Evolutionary conservation across 1,140 invertebrate species (phyloP), one percentile per base, ranked within the genome.

Genomic region (Drosophila ercepeae): DNA sequence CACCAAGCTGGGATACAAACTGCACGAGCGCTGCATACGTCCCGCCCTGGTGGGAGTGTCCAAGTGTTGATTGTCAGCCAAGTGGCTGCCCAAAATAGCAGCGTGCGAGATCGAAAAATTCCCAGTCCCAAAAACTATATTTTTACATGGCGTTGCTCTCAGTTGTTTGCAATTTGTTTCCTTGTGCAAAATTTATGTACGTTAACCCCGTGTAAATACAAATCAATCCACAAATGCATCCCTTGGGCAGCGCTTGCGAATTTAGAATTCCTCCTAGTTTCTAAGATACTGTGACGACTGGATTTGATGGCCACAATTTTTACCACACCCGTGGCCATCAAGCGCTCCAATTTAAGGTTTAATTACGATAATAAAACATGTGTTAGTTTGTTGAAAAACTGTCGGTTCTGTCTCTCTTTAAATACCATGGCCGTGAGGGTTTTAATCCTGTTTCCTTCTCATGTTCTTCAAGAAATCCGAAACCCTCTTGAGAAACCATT

Each of bases 31-130:
- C 89, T 97, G 97, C 71, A 95, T 99, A 78, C 93, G 99, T 83
- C 98, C 99, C 41, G 98, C 99, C n/a, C 92, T 98, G 39, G 98
- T 99, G 25, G 98, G 98, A 42, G 98, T 99, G 19, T 95, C 97
- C 23, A 97, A 97, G 48, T 75, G 75, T 36, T 83, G 48, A 81
- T 76, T 29, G 11, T 16, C 13, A 23, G 8, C 27, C 16, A 29
- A 27, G 42, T 16, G 42, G 14, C 6, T 39, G 67, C 23, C 49
- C 25, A 19, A 34, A 39, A 8, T 3, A 32, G 29, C 29, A 29
- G 32, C n/a, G 2, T 50, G 41, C 39, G 11, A 27, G 14, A 39
- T 16, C n/a, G 8, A 7, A 8, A 67, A 67, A 67, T 68, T 68
- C 14, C 39, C 61, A 8, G 34, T 57, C 13, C 16, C 13, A 18